Percentiles rank a stretch among this genome's conserved stretches.
Evolutionary conservation across 2,888 invertebrate species (phyloP).

Genomic region (Nineta flava): DNA sequence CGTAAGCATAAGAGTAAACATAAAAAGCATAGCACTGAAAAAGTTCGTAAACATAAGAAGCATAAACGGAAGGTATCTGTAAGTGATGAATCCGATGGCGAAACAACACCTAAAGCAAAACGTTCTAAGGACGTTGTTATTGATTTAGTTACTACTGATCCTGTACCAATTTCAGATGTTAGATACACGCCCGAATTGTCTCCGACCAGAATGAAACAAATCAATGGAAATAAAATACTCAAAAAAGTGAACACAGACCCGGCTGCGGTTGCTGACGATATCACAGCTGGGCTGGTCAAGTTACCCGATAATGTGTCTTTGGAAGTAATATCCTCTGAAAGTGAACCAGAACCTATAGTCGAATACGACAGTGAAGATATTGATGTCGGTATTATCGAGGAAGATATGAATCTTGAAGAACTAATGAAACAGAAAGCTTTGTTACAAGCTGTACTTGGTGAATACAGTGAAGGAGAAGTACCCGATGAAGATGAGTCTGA

Average conservation of each 20-base stretch:
- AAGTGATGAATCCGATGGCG: slow-evolving; percentile 20
- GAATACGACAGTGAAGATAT: slow-evolving; percentile 56
- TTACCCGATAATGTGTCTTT: slow-evolving; percentile 27
- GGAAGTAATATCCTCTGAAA: slow-evolving; percentile 52
- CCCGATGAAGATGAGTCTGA: slow-evolving; percentile 26
- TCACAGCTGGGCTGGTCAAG: slow-evolving; percentile 28
- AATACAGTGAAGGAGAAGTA: slow-evolving; percentile 50
- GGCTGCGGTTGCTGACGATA: slow-evolving; percentile 31
- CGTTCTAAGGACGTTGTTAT: slow-evolving; percentile 24
- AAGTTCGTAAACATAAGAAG: slow-evolving; percentile 46
- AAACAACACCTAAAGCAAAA: slow-evolving; percentile 11
- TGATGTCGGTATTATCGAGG: slow-evolving; percentile 57
- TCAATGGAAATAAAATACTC: slow-evolving; percentile 1
- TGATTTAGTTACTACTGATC: slow-evolving; percentile 27
- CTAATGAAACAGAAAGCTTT: slow-evolving; percentile 78
- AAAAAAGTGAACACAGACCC: slow-evolving; percentile 20
- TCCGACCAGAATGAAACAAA: slow-evolving; percentile 10
- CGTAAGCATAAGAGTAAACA: slow-evolving; percentile 40
- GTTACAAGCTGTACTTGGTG: slow-evolving; percentile 61
- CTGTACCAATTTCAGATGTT: slow-evolving; percentile 21
- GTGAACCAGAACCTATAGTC: slow-evolving; percentile 41
- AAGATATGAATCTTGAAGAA: slow-evolving; percentile 75
- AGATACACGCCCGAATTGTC: slow-evolving; percentile 26
- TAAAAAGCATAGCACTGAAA: slow-evolving; percentile 31
- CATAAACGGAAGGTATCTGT: slow-evolving; percentile 33